Conservation (phyloP, 2,797 vertebrate genomes). For the Clarias platycephalus region DNA sequence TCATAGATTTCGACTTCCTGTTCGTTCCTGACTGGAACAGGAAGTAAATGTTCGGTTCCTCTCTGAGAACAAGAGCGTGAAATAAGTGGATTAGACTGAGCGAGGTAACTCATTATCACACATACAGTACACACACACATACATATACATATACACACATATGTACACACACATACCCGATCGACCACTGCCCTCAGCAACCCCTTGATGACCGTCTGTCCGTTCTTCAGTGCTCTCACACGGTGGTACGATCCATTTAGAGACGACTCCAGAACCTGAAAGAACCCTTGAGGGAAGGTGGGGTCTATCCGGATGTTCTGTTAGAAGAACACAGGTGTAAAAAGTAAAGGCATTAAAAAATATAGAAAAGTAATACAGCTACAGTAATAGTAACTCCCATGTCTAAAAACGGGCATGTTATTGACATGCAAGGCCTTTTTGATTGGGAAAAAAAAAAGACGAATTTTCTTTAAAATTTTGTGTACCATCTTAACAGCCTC, state of each 20-base stretch:
- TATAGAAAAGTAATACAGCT: neutral
- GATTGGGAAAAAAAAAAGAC: too few species aligned
- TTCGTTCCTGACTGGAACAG: slow-evolving; percentile 83
- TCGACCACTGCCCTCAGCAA: slow-evolving; percentile 84
- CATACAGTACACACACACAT: neutral
- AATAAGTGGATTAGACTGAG: neutral
- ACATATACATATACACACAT: neutral
- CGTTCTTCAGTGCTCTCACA: slow-evolving; percentile 78
- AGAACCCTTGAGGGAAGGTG: slow-evolving; percentile 78
- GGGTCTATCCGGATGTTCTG: slow-evolving; percentile 87
- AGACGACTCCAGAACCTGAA: slow-evolving; percentile 84
- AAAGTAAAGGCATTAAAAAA: neutral
- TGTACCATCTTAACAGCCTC: neutral
- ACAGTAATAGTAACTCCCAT: neutral
- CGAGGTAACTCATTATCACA: neutral
- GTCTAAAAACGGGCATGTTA: neutral
- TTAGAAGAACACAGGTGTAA: neutral
- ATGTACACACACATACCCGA: slow-evolving; percentile 61
- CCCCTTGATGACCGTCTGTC: slow-evolving; percentile 81
- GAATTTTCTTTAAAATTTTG: neutral
- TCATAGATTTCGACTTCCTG: slow-evolving; percentile 93
- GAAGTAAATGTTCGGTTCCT: slow-evolving; percentile 76
- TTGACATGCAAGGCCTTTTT: neutral
- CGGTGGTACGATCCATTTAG: slow-evolving; percentile 88
- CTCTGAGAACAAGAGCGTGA: slow-evolving; percentile 71